These are phyloP conservation scores for Ganaspis sp. DNA, from an alignment of 1,140 invertebrate genomes.

Conservation along the genomic window DNA sequence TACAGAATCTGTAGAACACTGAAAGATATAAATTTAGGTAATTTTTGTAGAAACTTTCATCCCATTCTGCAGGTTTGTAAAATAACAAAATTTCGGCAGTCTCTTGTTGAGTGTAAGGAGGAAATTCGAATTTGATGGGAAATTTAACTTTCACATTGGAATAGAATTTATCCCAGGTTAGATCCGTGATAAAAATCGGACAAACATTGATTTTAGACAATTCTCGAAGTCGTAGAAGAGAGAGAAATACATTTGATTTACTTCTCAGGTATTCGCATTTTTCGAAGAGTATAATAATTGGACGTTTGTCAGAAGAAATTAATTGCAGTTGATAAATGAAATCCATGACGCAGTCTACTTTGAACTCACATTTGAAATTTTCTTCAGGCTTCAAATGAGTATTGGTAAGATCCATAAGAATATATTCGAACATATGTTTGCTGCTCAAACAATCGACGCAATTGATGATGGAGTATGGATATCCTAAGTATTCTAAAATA, in stretches of 20 bases:
- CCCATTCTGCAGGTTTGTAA: slow-evolving; percentile 60
- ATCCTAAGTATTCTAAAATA: slow-evolving; percentile 78
- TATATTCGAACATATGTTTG: slow-evolving; percentile 86
- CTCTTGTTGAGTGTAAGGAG: slow-evolving; percentile 89
- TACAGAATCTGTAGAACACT: slow-evolving; percentile 87
- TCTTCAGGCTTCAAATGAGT: slow-evolving; percentile 66
- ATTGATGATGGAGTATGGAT: slow-evolving; percentile 84
- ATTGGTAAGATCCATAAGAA: slow-evolving; percentile 79
- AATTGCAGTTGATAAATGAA: slow-evolving; percentile 80
- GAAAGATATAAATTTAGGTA: slow-evolving; percentile 88
- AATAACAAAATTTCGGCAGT: slow-evolving; percentile 83
- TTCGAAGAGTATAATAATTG: slow-evolving; percentile 84
- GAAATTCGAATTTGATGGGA: slow-evolving; percentile 86
- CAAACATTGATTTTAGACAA: slow-evolving; percentile 84
- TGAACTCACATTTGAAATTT: slow-evolving; percentile 67
- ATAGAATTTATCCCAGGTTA: slow-evolving; percentile 88
- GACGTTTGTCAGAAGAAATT: slow-evolving; percentile 60
- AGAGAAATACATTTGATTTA: slow-evolving; percentile 83
- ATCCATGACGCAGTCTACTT: slow-evolving; percentile 85
- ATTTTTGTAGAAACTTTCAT: slow-evolving; percentile 81
- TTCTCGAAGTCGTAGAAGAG: slow-evolving; percentile 85
- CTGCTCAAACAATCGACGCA: slow-evolving; percentile 88
- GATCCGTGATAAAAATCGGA: slow-evolving; percentile 85
- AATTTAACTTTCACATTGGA: slow-evolving; percentile 83
- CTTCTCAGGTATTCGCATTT: slow-evolving; percentile 86